Evolutionary conservation across 1,140 invertebrate species (phyloP), one percentile per base, ranked within the genome.

Genomic region (Leptonema lineaticorne): DNA sequence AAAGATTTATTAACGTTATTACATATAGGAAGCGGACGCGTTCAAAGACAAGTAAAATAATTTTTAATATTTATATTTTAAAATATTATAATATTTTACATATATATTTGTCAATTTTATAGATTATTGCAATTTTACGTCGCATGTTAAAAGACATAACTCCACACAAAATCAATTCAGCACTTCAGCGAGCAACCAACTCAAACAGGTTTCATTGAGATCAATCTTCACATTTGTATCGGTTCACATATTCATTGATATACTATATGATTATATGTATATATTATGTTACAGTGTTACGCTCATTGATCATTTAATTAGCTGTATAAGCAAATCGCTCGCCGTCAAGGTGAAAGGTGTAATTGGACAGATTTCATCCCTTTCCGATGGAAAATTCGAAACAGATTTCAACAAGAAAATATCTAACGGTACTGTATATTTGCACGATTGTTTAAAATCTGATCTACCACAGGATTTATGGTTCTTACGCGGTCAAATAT

Each of bases 21-120:
- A 9, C 96, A 98, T 77, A 97, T 94, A 2, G 95, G 95, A 41
- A 96, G 95, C 69, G 94, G 95, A 50, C 84, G 96, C 64, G 94
- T 98, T 0, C 95, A 97, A 77, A 86, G 96, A 78, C 95, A 98
- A 84, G 93, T 97, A 18, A n/a, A 91, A 87, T 53, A 62, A 20
- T 11, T 22, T 26, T 41, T 6, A 57, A 57, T 46, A 28, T 6
- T 67, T 45, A 46, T 67, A 20, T 14, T 67, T 18, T 46, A 30
- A n/a, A 18, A 66, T 56, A 3, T 48, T 56, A 48, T 18, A 28
- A 60, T 4, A 16, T 46, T 68, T 74, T 16, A 4, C 16, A 8
- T 9, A 46, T 46, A 50, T 24, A 5, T 22, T 22, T 50, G 20
- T 57, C n/a, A n/a, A n/a, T n/a, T n/a, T 76, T 76, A 27, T 68